phyloP scores from a whole-genome alignment of 2,113 vertebrate genomes.

The Saccopteryx leptura region DNA sequence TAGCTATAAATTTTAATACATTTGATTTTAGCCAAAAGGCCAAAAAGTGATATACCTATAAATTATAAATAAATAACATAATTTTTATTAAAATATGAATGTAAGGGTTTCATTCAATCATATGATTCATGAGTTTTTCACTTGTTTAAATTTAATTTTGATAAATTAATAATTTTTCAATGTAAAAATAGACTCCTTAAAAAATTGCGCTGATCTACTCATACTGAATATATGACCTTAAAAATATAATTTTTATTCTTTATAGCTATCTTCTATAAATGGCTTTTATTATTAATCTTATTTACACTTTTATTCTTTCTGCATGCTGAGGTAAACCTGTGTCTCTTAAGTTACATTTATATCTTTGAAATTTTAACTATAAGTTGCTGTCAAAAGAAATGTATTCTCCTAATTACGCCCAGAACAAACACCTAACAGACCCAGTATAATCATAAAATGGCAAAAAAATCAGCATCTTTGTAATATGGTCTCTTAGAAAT shows the following conservation, averaged over 20 bases:
- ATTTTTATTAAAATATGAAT: not conserved
- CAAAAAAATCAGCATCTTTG: slow-evolving; percentile 48
- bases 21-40: too few relatives aligned
- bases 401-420: slow-evolving; percentile 75
- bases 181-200: not conserved
- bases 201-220: not conserved
- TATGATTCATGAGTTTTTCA: slow-evolving; percentile 13
- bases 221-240: slow-evolving; percentile 46
- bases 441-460: slow-evolving; percentile 70
- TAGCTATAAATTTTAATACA: not conserved
- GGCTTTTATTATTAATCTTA: slow-evolving; percentile 60
- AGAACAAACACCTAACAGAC: slow-evolving; percentile 68
- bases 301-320: slow-evolving; percentile 64
- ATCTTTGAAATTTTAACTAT: slow-evolving; percentile 73
- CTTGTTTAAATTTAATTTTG: slow-evolving; percentile 44
- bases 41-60: not conserved
- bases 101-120: not conserved
- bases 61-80: not conserved
- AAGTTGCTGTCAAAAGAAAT: slow-evolving; percentile 70
- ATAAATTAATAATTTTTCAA: slow-evolving; percentile 1
- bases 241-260: slow-evolving; percentile 64
- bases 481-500: slow-evolving; percentile 58
- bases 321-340: slow-evolving; percentile 63
- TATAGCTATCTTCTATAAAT: slow-evolving; percentile 66
- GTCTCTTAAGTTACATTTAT: slow-evolving; percentile 78